A percentile compares a stretch with the other conserved stretches of the same genome.
Conservation (phyloP, 1,140 invertebrate genomes). For the Drosophila sproati region DNA sequence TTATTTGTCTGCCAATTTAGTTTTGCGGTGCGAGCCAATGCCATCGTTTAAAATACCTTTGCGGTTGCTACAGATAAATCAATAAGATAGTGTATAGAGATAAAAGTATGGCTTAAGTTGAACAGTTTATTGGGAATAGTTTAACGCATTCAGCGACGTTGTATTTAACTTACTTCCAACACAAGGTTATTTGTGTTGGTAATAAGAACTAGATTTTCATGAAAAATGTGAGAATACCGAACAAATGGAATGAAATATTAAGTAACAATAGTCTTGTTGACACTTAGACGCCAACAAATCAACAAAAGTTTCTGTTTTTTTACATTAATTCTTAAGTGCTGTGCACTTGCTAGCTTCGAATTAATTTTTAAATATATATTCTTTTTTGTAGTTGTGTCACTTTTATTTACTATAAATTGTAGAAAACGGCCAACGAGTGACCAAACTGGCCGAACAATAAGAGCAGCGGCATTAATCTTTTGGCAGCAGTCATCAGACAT, state of each 20-base stretch:
- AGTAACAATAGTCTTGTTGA: no score
- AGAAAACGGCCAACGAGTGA: slow-evolving; percentile 62
- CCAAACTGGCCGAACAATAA: slow-evolving; percentile 79
- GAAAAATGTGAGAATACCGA: no score
- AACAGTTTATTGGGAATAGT: no score
- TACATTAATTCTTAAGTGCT: slow-evolving; percentile 1
- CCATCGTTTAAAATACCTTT: slow-evolving; percentile 41
- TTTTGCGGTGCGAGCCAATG: slow-evolving; percentile 36
- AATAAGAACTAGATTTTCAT: no score
- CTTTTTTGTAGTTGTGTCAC: slow-evolving; percentile 49
- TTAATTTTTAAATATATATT: slow-evolving; percentile 2
- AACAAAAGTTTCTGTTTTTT: neutral
- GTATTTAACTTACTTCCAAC: no score
- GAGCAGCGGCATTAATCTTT: slow-evolving; percentile 77
- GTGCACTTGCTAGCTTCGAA: slow-evolving; percentile 31
- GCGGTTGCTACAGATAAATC: slow-evolving; percentile 36
- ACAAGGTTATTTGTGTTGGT: no score
- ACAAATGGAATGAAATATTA: no score
- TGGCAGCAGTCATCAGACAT: slow-evolving; percentile 30
- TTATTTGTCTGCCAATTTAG: slow-evolving; percentile 50
- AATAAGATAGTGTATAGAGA: slow-evolving; percentile 9
- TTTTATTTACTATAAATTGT: slow-evolving; percentile 80
- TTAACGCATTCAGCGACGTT: no score
- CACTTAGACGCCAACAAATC: neutral
- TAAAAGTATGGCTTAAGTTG: neutral